phyloP scores from a whole-genome alignment of 2,888 invertebrate species.

The Ellobium chinense region DNA sequence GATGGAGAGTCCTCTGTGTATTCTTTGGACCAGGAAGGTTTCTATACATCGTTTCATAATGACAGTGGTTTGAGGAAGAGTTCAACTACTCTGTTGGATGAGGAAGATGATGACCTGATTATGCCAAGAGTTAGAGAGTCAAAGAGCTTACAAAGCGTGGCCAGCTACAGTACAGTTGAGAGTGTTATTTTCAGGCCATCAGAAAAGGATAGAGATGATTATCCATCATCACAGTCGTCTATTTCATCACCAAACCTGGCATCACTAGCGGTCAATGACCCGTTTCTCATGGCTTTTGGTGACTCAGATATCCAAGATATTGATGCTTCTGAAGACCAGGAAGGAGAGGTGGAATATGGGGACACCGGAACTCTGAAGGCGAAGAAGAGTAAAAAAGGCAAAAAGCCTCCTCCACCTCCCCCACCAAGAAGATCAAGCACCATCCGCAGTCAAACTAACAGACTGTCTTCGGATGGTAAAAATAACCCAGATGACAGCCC shows the following conservation, averaged over 20 bases:
- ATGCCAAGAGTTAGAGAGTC: slow-evolving; percentile 60
- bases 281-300: no score
- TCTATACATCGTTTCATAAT: slow-evolving; percentile 98
- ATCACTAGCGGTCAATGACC: neutral
- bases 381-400: slow-evolving; percentile 30
- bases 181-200: slow-evolving; percentile 65
- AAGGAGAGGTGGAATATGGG: slow-evolving; percentile 19
- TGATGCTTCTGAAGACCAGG: slow-evolving; percentile 7
- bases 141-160: slow-evolving; percentile 61
- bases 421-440: slow-evolving; percentile 56
- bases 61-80: slow-evolving; percentile 88
- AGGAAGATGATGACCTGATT: slow-evolving; percentile 59
- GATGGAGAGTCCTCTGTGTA: slow-evolving; percentile 86
- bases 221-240: neutral
- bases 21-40: slow-evolving; percentile 97
- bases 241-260: slow-evolving; percentile 5
- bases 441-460: neutral
- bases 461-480: neutral
- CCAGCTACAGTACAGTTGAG: slow-evolving; percentile 57
- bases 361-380: slow-evolving; percentile 38
- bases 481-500: slow-evolving; percentile 27
- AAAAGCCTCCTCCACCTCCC: slow-evolving; percentile 47
- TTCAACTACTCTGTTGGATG: slow-evolving; percentile 60
- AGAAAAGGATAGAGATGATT: neutral
- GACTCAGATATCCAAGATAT: slow-evolving; percentile 3